Evolutionary conservation across 1,140 invertebrate genomes (phyloP).

Genomic region (Brachionus sp.): DNA sequence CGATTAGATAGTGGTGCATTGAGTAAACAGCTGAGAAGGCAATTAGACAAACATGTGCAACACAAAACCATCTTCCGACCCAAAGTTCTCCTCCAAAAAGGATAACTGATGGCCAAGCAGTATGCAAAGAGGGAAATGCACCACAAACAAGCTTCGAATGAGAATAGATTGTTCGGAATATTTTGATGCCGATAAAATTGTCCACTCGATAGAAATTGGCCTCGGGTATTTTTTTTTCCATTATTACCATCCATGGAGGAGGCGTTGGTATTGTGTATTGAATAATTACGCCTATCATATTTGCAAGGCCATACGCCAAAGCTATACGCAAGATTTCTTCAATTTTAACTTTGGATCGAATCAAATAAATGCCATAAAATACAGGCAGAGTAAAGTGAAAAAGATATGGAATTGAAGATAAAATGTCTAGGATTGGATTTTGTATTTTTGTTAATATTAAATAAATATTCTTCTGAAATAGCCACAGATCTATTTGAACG

Average conservation of each 20-base stretch:
- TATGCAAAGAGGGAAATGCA: constrained; percentile 20
- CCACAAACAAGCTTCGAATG: neutral
- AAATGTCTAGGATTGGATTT: neutral
- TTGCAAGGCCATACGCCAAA: neutral
- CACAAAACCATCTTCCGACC: neutral
- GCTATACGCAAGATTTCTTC: neutral
- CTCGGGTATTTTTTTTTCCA: neutral
- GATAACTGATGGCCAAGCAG: constrained; percentile 1
- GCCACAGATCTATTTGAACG: neutral
- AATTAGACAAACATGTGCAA: neutral
- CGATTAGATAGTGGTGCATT: neutral
- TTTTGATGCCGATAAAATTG: neutral
- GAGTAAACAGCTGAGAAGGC: constrained; percentile 5
- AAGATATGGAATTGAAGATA: neutral
- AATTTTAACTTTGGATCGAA: neutral
- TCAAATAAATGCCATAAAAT: neutral
- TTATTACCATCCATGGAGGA: constrained; percentile 9
- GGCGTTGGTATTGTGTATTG: constrained; percentile 1
- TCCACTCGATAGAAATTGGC: constrained; percentile 24
- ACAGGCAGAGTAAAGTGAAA: neutral
- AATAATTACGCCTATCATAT: neutral
- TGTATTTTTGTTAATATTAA: neutral
- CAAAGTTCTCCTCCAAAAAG: neutral
- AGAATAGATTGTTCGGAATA: neutral
- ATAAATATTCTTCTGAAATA: neutral